These are phyloP conservation scores for Papilio helenus DNA, from an alignment of 1,140 invertebrate genomes.

Conservation along the genomic window DNA sequence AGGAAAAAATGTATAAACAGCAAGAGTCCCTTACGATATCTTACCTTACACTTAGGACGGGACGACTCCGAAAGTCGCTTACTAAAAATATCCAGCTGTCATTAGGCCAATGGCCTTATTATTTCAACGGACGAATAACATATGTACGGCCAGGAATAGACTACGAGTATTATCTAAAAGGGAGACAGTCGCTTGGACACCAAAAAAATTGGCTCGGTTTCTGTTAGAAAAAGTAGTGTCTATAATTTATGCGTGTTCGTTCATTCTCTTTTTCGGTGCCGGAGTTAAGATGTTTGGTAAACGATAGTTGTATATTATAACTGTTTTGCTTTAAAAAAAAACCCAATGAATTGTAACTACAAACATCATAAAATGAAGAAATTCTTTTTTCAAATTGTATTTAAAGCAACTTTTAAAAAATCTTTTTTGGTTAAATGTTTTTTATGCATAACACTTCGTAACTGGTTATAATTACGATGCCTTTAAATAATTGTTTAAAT, in stretches of 20 bases:
- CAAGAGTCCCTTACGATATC: slow-evolving; percentile 44
- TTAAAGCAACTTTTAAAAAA: too few relatives aligned
- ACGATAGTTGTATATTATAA: slow-evolving; percentile 9
- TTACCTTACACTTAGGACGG: slow-evolving; percentile 58
- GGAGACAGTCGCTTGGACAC: slow-evolving; percentile 55
- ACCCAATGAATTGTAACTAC: neutral
- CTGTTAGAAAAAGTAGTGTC: slow-evolving; percentile 48
- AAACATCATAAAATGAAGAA: neutral
- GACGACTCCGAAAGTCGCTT: slow-evolving; percentile 64
- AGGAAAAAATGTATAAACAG: slow-evolving; percentile 21
- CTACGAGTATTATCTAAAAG: slow-evolving; percentile 71
- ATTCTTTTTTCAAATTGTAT: too few relatives aligned
- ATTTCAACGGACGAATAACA: slow-evolving; percentile 76
- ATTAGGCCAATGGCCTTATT: slow-evolving; percentile 80
- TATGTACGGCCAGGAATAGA: slow-evolving; percentile 75
- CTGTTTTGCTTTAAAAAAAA: neutral
- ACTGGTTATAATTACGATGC: too few relatives aligned
- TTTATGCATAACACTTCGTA: too few relatives aligned
- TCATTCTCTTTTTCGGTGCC: neutral
- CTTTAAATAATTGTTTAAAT: too few relatives aligned
- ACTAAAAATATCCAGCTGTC: slow-evolving; percentile 76
- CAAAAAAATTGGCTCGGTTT: slow-evolving; percentile 67
- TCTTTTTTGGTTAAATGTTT: neutral
- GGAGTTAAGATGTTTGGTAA: slow-evolving; percentile 13
- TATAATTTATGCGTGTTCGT: slow-evolving; percentile 49